Evolutionary conservation across 2,888 invertebrate species (phyloP), one percentile per base, ranked within the genome.

Genomic region (Agrochola litura): DNA sequence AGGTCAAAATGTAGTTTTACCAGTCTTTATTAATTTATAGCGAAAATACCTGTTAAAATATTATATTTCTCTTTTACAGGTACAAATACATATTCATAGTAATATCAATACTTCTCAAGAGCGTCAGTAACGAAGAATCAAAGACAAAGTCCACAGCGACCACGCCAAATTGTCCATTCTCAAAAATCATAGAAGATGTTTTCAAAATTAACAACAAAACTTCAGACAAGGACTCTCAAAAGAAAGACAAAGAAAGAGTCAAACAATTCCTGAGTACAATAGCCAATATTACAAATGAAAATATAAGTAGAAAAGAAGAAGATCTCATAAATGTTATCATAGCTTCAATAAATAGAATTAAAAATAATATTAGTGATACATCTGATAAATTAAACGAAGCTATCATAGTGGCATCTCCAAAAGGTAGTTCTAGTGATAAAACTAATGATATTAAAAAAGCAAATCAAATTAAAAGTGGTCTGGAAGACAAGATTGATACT

Each of bases 261-360:
- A 88, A 96, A 94, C 81, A 97, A 96, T 90, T 98, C 58, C 77
- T 96, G 16, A 93, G 97, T 89, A 95, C 97, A 54, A 97, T 97
- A 95, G 97, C 97, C 93, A 95, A 97, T 92, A 90, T 94, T 1
- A 92, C 93, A 37, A 91, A 92, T 69, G 92, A 91, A 54, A 92
- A 92, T 67, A 88, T 90, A 8, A 92, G 94, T 74, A 90, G 90
- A 78, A 91, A 91, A 61, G 93, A 96, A 87, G 95, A 96, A 76
- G 94, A 95, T 82, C 85, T 96, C 76, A 93, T 96, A 3, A 94
- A 95, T 76, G 91, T 93, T 79, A 96, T 96, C 6, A 96, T 96
- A 67, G 95, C 93, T 64, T 95, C 96, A 46, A 96, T 96, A 63
- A 95, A 96, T 85, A 93, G 92, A 89, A 96, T 96, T 58, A 96